Percentiles rank a stretch among this genome's conserved stretches.
These are phyloP conservation scores for Stramonita haemastoma DNA, from an alignment of 2,888 invertebrate species.

Conservation along the genomic window DNA sequence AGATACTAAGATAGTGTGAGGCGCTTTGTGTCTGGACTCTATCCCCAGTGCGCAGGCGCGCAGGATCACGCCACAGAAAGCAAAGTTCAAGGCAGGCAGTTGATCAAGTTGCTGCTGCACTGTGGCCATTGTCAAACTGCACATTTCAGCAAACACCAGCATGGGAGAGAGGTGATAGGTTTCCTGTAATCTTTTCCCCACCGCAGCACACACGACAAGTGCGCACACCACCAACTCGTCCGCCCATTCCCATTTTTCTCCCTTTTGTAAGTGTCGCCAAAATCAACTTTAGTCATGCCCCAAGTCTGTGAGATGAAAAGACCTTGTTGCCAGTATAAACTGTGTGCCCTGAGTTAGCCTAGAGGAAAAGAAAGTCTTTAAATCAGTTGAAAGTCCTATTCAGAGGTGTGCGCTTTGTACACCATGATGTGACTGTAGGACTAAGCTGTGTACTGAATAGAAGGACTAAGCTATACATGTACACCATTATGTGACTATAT, in stretches of 20 bases:
- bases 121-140: neutral
- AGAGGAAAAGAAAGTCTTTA: too few species aligned
- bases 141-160: neutral
- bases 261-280: neutral
- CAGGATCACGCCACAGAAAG: slow-evolving; percentile 15
- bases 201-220: neutral
- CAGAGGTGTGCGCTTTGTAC: too few species aligned
- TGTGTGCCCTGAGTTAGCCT: too few species aligned
- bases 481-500: too few species aligned
- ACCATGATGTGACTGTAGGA: too few species aligned
- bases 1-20: neutral
- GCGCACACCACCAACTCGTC: neutral
- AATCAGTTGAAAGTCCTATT: too few species aligned
- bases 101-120: slow-evolving; percentile 9
- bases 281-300: too few species aligned
- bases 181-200: neutral
- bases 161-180: neutral
- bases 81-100: neutral
- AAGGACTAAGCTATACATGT: too few species aligned
- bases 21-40: neutral
- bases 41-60: neutral
- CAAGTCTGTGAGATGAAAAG: too few species aligned
- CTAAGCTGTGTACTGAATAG: too few species aligned
- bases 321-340: too few species aligned
- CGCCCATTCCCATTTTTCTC: neutral